Evolutionary conservation across 2,113 vertebrate species (phyloP).

Genomic region (Mesitornis unicolor): DNA sequence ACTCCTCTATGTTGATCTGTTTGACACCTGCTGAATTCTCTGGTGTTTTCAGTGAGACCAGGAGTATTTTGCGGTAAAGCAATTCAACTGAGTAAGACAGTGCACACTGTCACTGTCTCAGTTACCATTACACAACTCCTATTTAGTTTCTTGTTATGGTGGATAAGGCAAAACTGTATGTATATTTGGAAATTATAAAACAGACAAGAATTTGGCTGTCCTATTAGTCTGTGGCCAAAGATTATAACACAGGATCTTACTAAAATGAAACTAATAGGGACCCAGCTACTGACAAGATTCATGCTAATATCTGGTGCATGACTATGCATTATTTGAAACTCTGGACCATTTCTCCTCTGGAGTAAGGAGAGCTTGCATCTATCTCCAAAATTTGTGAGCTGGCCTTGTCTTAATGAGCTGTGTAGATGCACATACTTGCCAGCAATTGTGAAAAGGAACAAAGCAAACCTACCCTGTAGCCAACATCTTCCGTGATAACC

Average conservation of each 20-base stretch:
- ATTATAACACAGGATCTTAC: neutral
- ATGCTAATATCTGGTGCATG: neutral
- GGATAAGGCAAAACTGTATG: neutral
- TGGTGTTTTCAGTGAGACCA: neutral
- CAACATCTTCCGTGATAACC: constrained; percentile 80
- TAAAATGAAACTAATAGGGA: neutral
- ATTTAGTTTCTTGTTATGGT: neutral
- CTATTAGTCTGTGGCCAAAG: neutral
- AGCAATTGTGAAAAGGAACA: neutral
- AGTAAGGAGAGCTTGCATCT: neutral
- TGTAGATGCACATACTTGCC: fast-evolving
- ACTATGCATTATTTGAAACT: neutral
- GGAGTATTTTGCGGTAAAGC: neutral
- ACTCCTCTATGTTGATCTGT: neutral
- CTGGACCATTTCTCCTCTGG: neutral
- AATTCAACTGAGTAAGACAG: neutral
- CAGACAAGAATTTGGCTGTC: neutral
- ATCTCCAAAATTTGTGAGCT: neutral
- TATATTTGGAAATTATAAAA: neutral
- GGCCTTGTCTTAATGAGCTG: neutral
- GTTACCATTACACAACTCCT: neutral
- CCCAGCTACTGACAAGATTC: neutral
- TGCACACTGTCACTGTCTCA: neutral
- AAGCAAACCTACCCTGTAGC: constrained; percentile 80
- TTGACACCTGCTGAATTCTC: neutral